A percentile compares a stretch with the other conserved stretches of the same genome.
These are phyloP conservation scores for Drosophila ogumai DNA, from an alignment of 1,140 invertebrate genomes.

Conservation along the genomic window DNA sequence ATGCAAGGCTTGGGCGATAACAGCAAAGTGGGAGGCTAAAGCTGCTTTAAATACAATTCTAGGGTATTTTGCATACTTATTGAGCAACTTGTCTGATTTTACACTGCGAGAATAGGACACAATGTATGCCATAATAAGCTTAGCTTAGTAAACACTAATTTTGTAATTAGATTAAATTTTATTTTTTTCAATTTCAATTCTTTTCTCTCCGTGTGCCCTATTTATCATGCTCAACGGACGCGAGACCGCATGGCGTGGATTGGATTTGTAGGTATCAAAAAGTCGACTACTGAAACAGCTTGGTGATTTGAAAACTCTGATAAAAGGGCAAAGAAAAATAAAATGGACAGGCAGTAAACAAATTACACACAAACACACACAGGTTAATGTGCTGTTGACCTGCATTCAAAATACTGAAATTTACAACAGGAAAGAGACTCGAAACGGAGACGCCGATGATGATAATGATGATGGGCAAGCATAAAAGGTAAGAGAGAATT, in stretches of 20 bases:
- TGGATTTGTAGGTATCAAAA: constrained; percentile 28
- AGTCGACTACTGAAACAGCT: constrained; percentile 22
- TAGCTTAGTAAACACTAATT: too few species aligned
- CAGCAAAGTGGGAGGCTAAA: constrained; percentile 21
- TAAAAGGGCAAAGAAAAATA: constrained; percentile 22
- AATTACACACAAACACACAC: constrained; percentile 26
- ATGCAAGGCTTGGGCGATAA: constrained; percentile 49
- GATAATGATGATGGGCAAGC: constrained; percentile 34
- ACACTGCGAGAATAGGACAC: not conserved
- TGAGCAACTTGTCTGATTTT: constrained; percentile 8
- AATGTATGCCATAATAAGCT: too few species aligned
- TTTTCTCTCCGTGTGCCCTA: not conserved
- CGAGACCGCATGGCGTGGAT: not conserved
- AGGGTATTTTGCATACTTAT: constrained; percentile 31
- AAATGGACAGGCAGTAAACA: constrained; percentile 40
- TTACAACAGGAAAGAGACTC: constrained; percentile 51
- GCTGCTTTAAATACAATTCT: constrained; percentile 21
- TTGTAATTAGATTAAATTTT: too few species aligned
- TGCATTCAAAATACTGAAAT: constrained; percentile 61
- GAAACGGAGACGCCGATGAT: constrained; percentile 40
- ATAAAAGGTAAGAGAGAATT: constrained; percentile 34
- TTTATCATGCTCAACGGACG: not conserved
- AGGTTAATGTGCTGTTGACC: constrained; percentile 58
- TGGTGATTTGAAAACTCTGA: constrained; percentile 48
- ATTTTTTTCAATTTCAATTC: not conserved